phyloP scores from a whole-genome alignment of 2,797 vertebrate species.

The Loriculus beryllinus region DNA sequence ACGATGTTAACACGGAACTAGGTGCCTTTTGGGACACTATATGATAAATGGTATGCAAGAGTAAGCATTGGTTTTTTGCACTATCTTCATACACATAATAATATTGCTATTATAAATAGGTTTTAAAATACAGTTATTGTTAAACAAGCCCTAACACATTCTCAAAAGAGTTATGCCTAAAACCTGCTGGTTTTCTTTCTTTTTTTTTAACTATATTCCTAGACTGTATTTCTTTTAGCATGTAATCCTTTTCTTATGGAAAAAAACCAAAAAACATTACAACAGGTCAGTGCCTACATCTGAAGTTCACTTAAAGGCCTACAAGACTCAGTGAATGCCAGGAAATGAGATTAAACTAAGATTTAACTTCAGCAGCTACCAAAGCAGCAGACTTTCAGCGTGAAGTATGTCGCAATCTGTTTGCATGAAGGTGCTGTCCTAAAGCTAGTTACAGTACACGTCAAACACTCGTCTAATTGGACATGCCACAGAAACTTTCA shows the following conservation, averaged over 20 bases:
- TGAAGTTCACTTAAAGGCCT: background rate
- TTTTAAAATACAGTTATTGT: background rate
- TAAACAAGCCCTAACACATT: background rate
- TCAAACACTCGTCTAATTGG: background rate
- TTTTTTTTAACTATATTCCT: background rate
- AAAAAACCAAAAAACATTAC: background rate
- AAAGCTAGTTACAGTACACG: fast-evolving
- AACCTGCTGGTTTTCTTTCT: background rate
- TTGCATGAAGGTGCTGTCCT: background rate
- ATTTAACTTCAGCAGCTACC: background rate
- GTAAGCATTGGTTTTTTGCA: background rate
- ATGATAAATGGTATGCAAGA: background rate
- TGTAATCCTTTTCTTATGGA: background rate
- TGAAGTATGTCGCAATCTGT: fast-evolving
- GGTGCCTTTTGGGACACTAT: background rate
- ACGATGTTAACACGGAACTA: background rate
- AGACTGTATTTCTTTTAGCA: background rate
- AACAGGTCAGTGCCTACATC: background rate
- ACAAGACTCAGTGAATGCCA: background rate
- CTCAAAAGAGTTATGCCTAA: background rate
- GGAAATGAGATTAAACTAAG: background rate
- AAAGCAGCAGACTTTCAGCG: background rate
- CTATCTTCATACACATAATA: background rate
- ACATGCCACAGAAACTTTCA: background rate
- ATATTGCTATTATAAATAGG: background rate